Percentiles rank a stretch among this genome's conserved stretches.
Evolutionary conservation across 2,888 invertebrate species (phyloP).

Genomic region (Acanthosepion esculentum): DNA sequence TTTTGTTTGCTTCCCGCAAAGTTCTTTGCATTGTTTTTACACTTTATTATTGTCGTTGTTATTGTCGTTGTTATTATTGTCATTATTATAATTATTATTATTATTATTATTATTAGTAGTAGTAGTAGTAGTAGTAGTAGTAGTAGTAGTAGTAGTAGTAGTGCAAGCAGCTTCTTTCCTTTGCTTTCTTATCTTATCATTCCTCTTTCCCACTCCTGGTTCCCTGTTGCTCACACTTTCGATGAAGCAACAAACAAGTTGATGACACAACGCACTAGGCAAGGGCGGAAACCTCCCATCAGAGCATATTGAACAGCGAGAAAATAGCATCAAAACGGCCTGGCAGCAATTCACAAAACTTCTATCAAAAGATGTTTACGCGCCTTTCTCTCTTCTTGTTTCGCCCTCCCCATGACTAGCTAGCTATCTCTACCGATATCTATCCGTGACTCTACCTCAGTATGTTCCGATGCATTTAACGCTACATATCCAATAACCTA

Average conservation of each 20-base stretch:
- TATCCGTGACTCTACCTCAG: no score
- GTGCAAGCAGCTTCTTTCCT: not conserved
- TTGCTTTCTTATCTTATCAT: not conserved
- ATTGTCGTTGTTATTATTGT: no score
- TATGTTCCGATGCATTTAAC: no score
- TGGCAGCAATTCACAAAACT: no score
- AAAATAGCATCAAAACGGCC: not conserved
- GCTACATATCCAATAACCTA: no score
- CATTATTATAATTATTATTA: no score
- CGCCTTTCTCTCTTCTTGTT: not conserved
- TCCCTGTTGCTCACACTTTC: constrained; percentile 33
- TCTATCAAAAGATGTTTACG: no score
- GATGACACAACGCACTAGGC: not conserved
- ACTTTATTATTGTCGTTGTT: no score
- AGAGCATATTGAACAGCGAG: not conserved
- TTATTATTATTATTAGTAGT: no score
- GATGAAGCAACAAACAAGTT: constrained; percentile 33
- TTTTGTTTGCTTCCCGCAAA: not conserved
- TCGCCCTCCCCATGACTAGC: not conserved
- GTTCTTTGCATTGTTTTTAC: not conserved
- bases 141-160: no score
- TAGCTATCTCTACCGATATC: no score
- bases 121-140: no score
- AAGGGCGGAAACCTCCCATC: not conserved
- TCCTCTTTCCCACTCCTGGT: not conserved